phyloP scores from a whole-genome alignment of 2,113 vertebrate species.

The Cisticola juncidis region DNA sequence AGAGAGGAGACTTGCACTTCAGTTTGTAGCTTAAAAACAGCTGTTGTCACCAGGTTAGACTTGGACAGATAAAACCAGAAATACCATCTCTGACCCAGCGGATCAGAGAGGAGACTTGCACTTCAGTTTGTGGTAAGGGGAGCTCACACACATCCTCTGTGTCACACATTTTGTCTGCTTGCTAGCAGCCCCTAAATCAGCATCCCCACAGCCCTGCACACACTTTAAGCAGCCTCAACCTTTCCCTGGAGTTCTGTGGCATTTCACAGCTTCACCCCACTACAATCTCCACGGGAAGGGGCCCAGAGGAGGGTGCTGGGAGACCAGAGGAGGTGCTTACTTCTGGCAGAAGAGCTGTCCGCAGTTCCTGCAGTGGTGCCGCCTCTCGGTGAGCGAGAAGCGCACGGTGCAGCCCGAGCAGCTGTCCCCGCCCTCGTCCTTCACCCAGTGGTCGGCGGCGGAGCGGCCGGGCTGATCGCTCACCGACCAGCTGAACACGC shows the following conservation, averaged over 20 bases:
- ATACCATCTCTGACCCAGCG: rapidly evolving
- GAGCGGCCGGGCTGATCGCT: constrained; percentile 95
- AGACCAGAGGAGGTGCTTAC: too few species aligned
- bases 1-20: not conserved
- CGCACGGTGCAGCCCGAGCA: constrained; percentile 90
- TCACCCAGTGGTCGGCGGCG: constrained; percentile 97
- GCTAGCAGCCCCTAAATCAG: not conserved
- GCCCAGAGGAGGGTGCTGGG: not conserved
- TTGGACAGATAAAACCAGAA: not conserved
- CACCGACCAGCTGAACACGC: constrained; percentile 98
- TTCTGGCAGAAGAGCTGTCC: constrained; percentile 99
- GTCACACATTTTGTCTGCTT: not conserved
- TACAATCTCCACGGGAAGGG: not conserved
- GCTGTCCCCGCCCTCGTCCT: constrained; percentile 95
- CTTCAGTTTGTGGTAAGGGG: not conserved
- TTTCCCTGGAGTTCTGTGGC: not conserved
- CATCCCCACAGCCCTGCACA: not conserved
- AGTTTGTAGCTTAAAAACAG: not conserved
- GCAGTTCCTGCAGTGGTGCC: constrained; percentile 97
- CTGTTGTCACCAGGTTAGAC: not conserved
- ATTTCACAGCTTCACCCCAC: not conserved
- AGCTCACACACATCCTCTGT: not conserved
- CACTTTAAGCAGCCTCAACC: not conserved
- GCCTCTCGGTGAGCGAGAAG: constrained; percentile 93
- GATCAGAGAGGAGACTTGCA: not conserved